A percentile compares a stretch with the other conserved stretches of the same genome.
These are phyloP conservation scores for Merodon equestris DNA, from an alignment of 2,888 invertebrate genomes.

Conservation along the genomic window DNA sequence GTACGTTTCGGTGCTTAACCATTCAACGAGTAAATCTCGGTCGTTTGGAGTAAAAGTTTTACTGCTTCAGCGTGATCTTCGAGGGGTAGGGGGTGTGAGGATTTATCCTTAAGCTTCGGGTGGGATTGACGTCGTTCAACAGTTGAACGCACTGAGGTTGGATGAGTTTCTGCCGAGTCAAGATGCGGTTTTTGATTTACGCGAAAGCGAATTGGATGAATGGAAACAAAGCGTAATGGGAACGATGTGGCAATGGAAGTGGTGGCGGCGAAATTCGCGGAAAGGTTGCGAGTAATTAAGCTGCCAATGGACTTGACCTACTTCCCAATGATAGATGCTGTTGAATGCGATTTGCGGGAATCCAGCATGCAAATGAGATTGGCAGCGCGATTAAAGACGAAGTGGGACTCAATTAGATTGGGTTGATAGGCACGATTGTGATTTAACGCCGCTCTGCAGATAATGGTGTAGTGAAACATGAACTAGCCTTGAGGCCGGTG, in stretches of 20 bases:
- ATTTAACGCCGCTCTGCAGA: too few species aligned
- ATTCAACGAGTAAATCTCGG: conserved; percentile 24
- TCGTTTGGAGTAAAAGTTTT: conserved; percentile 14
- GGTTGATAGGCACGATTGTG: too few species aligned
- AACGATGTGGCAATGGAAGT: background rate
- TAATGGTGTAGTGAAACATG: too few species aligned
- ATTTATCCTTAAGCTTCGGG: conserved; percentile 27
- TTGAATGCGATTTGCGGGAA: too few species aligned
- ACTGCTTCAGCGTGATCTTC: background rate
- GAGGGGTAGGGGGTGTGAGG: conserved; percentile 1
- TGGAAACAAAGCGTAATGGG: too few species aligned
- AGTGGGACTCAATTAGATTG: too few species aligned
- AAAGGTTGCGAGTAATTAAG: conserved; percentile 2
- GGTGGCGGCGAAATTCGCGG: background rate
- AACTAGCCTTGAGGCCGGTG: too few species aligned
- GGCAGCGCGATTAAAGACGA: too few species aligned
- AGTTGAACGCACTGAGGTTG: background rate
- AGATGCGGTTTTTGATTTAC: conserved; percentile 16
- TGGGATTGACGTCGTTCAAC: conserved; percentile 22
- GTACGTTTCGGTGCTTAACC: conserved; percentile 15
- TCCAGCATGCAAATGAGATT: too few species aligned
- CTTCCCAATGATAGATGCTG: background rate
- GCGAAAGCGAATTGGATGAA: too few species aligned
- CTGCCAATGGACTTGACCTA: background rate
- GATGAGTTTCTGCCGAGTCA: background rate